Evolutionary conservation across 2,888 invertebrate genomes (phyloP).

Genomic region (Amblyjoppa fuscipennis): DNA sequence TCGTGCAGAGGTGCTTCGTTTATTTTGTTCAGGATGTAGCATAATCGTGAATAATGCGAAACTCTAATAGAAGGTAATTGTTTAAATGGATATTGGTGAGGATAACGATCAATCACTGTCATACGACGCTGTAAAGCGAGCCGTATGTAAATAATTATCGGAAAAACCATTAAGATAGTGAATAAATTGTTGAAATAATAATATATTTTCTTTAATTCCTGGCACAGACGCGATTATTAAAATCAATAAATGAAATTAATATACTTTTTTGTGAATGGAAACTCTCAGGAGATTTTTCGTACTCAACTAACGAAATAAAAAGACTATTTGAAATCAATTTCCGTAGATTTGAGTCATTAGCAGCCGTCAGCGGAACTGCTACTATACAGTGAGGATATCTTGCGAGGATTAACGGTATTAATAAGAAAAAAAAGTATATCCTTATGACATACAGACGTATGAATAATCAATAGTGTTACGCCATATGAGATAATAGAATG

Average conservation of each 20-base stretch:
- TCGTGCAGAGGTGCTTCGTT: not conserved
- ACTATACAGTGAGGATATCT: not conserved
- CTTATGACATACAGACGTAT: constrained; percentile 16
- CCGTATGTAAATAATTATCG: not conserved
- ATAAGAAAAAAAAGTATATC: not conserved
- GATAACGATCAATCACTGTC: not conserved
- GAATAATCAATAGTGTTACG: constrained; percentile 26
- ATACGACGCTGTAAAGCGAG: not conserved
- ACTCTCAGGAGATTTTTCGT: not conserved
- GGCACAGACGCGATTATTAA: too few species aligned
- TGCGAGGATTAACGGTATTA: constrained; percentile 8
- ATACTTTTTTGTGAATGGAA: not conserved
- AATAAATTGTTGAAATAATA: not conserved
- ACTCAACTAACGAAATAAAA: not conserved
- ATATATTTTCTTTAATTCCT: not conserved
- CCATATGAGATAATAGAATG: constrained; percentile 6
- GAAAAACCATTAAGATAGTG: not conserved
- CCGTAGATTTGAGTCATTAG: not conserved
- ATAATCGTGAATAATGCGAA: not conserved
- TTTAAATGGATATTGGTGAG: not conserved
- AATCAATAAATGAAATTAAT: not conserved
- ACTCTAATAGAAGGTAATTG: not conserved
- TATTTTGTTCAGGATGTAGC: not conserved
- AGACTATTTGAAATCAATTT: not conserved
- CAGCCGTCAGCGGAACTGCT: not conserved